Conservation (phyloP, 2,797 vertebrate genomes). For the Eutrigla gurnardus region DNA sequence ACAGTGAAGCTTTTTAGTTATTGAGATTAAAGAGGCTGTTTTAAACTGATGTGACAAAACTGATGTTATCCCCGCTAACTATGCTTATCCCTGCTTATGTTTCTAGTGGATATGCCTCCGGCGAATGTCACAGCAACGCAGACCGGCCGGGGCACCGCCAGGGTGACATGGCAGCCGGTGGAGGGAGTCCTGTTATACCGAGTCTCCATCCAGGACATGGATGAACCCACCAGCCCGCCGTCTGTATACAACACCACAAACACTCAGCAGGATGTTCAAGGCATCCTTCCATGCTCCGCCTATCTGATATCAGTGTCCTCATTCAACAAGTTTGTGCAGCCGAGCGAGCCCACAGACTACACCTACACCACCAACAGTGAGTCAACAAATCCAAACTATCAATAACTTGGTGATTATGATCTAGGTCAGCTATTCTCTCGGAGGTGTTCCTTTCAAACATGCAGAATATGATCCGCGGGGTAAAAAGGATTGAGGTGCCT, state of each 20-base stretch:
- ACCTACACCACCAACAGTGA: conserved; percentile 83
- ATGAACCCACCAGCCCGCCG: not conserved
- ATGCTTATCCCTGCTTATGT: not conserved
- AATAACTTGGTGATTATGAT: conserved; percentile 70
- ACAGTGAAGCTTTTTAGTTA: not conserved
- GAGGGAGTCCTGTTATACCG: conserved; percentile 76
- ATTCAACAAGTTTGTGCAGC: conserved; percentile 76
- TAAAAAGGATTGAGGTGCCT: conserved; percentile 40
- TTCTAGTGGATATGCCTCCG: conserved; percentile 81
- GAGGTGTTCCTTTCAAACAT: conserved; percentile 66
- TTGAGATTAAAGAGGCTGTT: not conserved
- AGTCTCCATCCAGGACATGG: conserved; percentile 57
- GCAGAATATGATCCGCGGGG: conserved; percentile 68
- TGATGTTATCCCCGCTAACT: not conserved
- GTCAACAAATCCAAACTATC: conserved; percentile 64
- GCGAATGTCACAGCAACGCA: conserved; percentile 36
- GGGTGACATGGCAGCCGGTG: conserved; percentile 78
- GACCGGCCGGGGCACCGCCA: conserved; percentile 20
- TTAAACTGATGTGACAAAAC: not conserved
- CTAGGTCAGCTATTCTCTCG: conserved; percentile 75
- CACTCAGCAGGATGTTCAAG: conserved; percentile 58
- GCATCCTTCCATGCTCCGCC: conserved; percentile 78
- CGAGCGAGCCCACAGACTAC: conserved; percentile 75
- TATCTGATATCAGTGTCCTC: conserved; percentile 83
- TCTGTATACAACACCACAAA: conserved; percentile 48